Conservation (phyloP, 92 coral and sea anemone genomes). For the Virgularia gustaviana region DNA sequence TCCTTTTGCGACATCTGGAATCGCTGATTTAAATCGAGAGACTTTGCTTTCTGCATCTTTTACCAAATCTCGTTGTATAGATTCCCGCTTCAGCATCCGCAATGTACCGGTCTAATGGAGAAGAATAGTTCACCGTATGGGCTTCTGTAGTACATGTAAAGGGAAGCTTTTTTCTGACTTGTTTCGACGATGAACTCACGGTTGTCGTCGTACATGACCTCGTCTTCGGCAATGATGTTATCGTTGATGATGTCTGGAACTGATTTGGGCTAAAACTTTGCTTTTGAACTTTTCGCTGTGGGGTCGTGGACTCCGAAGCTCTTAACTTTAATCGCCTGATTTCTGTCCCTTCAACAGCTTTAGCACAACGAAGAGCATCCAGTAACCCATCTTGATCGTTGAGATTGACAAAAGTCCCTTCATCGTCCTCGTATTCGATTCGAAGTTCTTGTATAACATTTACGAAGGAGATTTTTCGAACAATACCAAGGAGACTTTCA, state of each 20-base stretch:
- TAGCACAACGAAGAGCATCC: slow-evolving; percentile 5
- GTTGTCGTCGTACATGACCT: background rate
- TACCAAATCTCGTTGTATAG: slow-evolving; percentile 1
- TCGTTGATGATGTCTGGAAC: no score
- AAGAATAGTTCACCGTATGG: background rate
- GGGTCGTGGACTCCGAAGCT: slow-evolving; percentile 7
- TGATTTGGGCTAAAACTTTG: background rate
- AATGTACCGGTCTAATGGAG: slow-evolving; percentile 2
- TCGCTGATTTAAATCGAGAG: slow-evolving; percentile 3
- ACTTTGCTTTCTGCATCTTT: slow-evolving; percentile 1
- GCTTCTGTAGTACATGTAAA: background rate
- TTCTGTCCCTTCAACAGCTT: slow-evolving; percentile 18
- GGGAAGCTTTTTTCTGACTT: no score
- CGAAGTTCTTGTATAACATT: background rate
- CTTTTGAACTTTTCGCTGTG: background rate
- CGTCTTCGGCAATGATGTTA: no score
- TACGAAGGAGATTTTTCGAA: slow-evolving; percentile 4
- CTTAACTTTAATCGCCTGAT: slow-evolving; percentile 3
- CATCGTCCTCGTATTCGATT: slow-evolving; percentile 7
- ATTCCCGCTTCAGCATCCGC: slow-evolving; percentile 15
- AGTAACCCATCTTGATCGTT: background rate
- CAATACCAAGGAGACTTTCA: background rate
- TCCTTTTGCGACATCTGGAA: slow-evolving; percentile 8
- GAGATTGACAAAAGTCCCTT: background rate
- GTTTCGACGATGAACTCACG: no score